Evolutionary conservation across 2,113 vertebrate species (phyloP).

Genomic region (Pipra filicauda): DNA sequence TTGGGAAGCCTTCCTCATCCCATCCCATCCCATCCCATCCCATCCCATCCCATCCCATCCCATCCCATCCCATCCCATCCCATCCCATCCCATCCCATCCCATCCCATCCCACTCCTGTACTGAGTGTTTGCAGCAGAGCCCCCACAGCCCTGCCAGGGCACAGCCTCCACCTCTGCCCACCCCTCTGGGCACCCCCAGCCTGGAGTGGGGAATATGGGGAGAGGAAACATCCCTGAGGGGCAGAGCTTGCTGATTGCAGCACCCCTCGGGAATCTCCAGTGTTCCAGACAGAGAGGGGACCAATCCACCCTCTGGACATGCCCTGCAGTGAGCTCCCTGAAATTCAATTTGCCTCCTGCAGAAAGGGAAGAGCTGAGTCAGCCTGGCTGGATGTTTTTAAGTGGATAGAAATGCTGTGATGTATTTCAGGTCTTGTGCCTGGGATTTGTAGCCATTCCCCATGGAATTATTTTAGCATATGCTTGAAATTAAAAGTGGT

Average conservation of each 20-base stretch:
- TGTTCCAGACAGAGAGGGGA: neutral
- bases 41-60: neutral
- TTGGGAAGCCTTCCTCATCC: accelerated
- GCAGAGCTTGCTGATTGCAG: neutral
- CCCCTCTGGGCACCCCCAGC: neutral
- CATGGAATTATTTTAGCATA: neutral
- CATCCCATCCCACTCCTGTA: neutral
- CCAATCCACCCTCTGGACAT: neutral
- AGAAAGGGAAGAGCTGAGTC: constrained; percentile 1
- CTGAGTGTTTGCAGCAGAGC: neutral
- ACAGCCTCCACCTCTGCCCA: neutral
- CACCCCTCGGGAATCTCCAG: accelerated
- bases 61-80: neutral
- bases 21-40: neutral
- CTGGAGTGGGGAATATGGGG: neutral
- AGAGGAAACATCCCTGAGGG: accelerated
- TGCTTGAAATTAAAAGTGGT: neutral
- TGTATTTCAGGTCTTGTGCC: neutral
- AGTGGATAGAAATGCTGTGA: neutral
- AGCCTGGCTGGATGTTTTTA: neutral
- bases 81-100: neutral
- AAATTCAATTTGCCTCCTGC: neutral
- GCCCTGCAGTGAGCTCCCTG: neutral
- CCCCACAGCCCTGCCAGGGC: neutral
- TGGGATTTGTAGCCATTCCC: neutral